phyloP scores from a whole-genome alignment of 2,113 vertebrate species.

The Danionella cerebrum region DNA sequence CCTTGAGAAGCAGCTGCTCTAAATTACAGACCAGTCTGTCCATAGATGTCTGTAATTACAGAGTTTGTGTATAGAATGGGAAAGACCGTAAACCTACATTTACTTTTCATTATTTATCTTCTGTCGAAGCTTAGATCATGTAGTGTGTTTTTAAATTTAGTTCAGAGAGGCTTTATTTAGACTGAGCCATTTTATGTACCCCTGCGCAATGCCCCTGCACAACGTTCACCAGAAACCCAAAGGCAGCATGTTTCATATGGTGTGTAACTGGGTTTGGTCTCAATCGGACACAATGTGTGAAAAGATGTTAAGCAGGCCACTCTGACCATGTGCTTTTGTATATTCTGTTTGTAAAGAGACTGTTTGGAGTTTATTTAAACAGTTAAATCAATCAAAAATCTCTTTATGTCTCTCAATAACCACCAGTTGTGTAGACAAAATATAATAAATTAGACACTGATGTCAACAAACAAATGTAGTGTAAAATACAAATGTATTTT shows the following conservation, averaged over 20 bases:
- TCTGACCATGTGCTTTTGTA: not conserved
- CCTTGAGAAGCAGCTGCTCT: constrained; percentile 8
- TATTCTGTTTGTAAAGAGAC: not conserved
- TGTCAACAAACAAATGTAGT: too few relatives aligned
- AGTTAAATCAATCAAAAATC: too few relatives aligned
- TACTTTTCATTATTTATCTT: constrained; percentile 32
- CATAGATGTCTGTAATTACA: constrained; percentile 18
- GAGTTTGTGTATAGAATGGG: constrained; percentile 1
- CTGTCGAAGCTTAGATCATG: constrained; percentile 5
- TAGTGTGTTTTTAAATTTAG: constrained; percentile 4
- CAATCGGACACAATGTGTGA: not conserved
- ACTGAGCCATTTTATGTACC: constrained; percentile 25
- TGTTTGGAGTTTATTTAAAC: too few relatives aligned
- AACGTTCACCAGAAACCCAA: not conserved
- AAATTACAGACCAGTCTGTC: constrained; percentile 20
- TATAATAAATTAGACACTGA: too few relatives aligned
- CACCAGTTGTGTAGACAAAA: too few relatives aligned
- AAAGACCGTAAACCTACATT: constrained; percentile 26
- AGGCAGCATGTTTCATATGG: not conserved
- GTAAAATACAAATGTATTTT: too few relatives aligned
- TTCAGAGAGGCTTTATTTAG: constrained; percentile 35
- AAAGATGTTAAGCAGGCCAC: not conserved
- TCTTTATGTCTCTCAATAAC: too few relatives aligned
- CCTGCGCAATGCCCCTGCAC: not conserved
- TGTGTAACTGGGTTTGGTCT: not conserved